Evolutionary conservation across 1,140 invertebrate species (phyloP).

Genomic region (Globodera ellingtonae): DNA sequence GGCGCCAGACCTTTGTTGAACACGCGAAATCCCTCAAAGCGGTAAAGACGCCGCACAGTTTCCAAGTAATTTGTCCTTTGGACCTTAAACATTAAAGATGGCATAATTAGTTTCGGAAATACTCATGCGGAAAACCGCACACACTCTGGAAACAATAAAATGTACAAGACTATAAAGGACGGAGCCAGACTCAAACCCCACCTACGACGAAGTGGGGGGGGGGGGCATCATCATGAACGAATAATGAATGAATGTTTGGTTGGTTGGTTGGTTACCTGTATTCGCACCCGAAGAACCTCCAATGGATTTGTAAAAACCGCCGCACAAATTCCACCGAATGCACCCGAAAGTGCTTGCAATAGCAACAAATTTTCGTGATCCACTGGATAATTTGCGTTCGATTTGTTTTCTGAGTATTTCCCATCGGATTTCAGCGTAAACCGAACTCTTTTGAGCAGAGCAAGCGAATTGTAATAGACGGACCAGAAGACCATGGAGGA

Average conservation of each 20-base stretch:
- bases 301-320: slow-evolving; percentile 62
- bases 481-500: slow-evolving; percentile 64
- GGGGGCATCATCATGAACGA: no score
- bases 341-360: slow-evolving; percentile 59
- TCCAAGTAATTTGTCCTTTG: slow-evolving; percentile 60
- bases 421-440: slow-evolving; percentile 9
- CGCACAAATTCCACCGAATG: slow-evolving; percentile 55
- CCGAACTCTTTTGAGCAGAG: slow-evolving; percentile 41
- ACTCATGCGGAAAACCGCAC: no score
- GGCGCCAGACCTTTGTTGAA: slow-evolving; percentile 63
- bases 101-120: no score
- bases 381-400: not conserved
- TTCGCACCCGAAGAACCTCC: slow-evolving; percentile 59
- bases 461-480: slow-evolving; percentile 53
- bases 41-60: slow-evolving; percentile 51
- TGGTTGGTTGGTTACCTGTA: slow-evolving; percentile 56
- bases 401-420: not conserved
- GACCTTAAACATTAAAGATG: slow-evolving; percentile 47
- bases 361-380: slow-evolving; percentile 51
- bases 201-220: no score
- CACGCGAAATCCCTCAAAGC: slow-evolving; percentile 53
- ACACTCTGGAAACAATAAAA: no score
- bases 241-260: not conserved
- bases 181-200: no score
- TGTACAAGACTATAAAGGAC: no score